Evolutionary conservation across 1,140 invertebrate genomes (phyloP).

Genomic region (Drosophila pseudoananassae): DNA sequence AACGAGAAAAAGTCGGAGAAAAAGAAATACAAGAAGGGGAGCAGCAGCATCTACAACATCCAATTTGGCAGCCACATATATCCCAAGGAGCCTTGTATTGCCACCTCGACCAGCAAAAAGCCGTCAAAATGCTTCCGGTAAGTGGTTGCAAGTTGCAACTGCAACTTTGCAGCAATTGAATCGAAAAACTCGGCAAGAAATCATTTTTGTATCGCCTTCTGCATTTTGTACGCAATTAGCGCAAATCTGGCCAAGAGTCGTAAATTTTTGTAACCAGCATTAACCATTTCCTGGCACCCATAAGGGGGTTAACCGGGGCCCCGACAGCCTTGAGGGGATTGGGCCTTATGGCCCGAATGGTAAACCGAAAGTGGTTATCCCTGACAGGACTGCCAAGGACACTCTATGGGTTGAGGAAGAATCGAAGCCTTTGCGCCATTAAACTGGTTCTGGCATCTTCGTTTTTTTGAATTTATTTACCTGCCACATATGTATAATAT

Average conservation of each 20-base stretch:
- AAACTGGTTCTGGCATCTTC: constrained; percentile 38
- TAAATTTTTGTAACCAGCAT: constrained; percentile 24
- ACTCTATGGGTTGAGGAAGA: constrained; percentile 10
- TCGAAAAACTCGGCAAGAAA: constrained; percentile 18
- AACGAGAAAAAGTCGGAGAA: constrained; percentile 1
- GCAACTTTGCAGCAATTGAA: constrained; percentile 11
- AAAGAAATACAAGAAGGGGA: neutral
- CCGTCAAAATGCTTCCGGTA: constrained; percentile 79
- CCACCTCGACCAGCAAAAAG: constrained; percentile 60
- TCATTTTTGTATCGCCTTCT: constrained; percentile 36
- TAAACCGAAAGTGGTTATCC: constrained; percentile 36
- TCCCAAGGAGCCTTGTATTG: constrained; percentile 41
- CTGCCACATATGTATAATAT: neutral
- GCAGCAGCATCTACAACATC: constrained; percentile 9
- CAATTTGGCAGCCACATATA: constrained; percentile 29
- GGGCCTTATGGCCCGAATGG: neutral
- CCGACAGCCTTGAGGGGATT: constrained; percentile 28
- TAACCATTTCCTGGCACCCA: constrained; percentile 21
- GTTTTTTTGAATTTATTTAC: constrained; percentile 16
- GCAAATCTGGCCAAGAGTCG: constrained; percentile 44
- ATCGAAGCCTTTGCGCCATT: neutral
- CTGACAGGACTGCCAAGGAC: constrained; percentile 17
- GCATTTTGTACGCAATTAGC: constrained; percentile 55
- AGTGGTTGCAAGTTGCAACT: constrained; percentile 46
- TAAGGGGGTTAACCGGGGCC: too few relatives aligned